Evolutionary conservation across 2,888 invertebrate species (phyloP), one percentile per base, ranked within the genome.

Genomic region (Panzeria rudis): DNA sequence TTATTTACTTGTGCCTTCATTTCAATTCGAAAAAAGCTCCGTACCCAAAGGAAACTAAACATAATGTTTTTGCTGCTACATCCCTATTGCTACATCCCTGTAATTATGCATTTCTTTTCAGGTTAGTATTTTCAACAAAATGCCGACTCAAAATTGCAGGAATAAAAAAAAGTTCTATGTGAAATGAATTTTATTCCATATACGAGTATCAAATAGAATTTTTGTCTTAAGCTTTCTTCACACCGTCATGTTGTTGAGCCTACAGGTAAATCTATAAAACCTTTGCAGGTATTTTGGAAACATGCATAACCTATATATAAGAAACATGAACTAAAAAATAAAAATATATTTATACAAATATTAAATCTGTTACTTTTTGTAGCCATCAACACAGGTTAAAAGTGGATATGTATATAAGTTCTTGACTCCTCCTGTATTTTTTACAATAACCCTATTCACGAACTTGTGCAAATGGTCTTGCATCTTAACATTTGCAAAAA

Each of bases 201-300:
- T 29, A 23, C 13, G 25, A 56, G 8, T 56, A 25, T 15, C 13
- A 15, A 79, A 79, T 79, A 71, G 78, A 82, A 82, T 75, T 85
- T 86, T 62, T 25, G 52, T 66, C 13, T 47, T 35, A 72, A 61
- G 23, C 66, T 82, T 71, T 78, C 62, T 77, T 75, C 52, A 44
- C 44, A 71, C 66, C 64, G 47, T 82, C 64, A 69, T 47, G 69
- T 69, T 85, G 77, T 64, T 69, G 50, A 78, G 81, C 73, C 56
- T 69, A 29, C 64, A 73, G 77, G 68, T 81, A 66, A 81, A 50
- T 73, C 38, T 54, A 54, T 41, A 79, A 7, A 64, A 50, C n/a
- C 44, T 44, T 44, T 71, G 25, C 56, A 56, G 3, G 4, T 13
- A 56, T 25, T 71, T 54, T 41, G 38, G 20, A 11, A 56, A 35